These are phyloP conservation scores for Drosophila meridiana DNA, from an alignment of 2,888 invertebrate species.

Conservation along the genomic window DNA sequence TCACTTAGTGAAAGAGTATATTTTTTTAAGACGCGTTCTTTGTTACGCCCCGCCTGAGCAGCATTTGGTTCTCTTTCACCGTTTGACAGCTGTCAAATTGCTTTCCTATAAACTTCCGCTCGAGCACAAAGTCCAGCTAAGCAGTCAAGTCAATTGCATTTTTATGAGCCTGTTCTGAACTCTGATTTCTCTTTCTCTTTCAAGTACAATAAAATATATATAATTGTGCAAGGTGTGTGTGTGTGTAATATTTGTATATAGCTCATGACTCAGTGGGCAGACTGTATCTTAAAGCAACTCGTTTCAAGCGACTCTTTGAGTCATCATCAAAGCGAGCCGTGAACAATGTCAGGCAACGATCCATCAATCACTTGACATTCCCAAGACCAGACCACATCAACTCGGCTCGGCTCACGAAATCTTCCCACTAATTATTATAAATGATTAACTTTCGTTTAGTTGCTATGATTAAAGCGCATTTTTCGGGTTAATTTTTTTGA, in stretches of 20 bases:
- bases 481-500: slow-evolving; percentile 5
- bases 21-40: slow-evolving; percentile 12
- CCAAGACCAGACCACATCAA: not conserved
- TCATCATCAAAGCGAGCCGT: slow-evolving; percentile 13
- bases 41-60: slow-evolving; percentile 9
- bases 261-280: slow-evolving; percentile 52
- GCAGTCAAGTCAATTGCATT: slow-evolving; percentile 62
- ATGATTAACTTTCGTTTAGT: slow-evolving; percentile 48
- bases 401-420: slow-evolving; percentile 15
- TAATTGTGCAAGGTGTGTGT: not conserved
- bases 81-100: slow-evolving; percentile 58
- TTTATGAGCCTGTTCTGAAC: slow-evolving; percentile 58
- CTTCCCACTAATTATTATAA: slow-evolving; percentile 65
- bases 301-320: slow-evolving; percentile 29
- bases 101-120: slow-evolving; percentile 52
- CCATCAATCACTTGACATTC: slow-evolving; percentile 64
- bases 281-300: slow-evolving; percentile 12
- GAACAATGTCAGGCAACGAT: slow-evolving; percentile 35
- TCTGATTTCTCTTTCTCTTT: slow-evolving; percentile 39
- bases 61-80: slow-evolving; percentile 1
- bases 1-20: not conserved
- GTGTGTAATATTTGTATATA: not conserved
- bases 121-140: slow-evolving; percentile 33
- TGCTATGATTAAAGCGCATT: slow-evolving; percentile 23
- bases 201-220: not conserved